Conservation (phyloP, 2,113 vertebrate species). For the Sciurus niger region DNA sequence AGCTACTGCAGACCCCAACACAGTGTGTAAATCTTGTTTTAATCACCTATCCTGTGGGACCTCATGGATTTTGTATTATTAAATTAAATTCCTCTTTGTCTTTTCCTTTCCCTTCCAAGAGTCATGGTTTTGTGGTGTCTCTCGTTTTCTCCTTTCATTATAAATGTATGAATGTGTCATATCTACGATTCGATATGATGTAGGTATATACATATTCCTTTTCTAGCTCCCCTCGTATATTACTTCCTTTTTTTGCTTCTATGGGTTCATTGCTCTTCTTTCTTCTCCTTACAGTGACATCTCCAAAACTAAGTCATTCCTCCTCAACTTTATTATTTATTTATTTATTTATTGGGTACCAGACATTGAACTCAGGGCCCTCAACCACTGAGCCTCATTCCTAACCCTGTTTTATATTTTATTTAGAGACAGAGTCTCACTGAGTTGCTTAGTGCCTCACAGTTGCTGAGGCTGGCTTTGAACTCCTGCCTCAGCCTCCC, state of each 20-base stretch:
- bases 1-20: not conserved
- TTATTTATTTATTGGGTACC: too few species aligned
- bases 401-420: too few species aligned
- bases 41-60: not conserved
- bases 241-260: not conserved
- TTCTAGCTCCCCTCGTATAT: not conserved
- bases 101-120: not conserved
- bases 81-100: not conserved
- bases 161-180: not conserved
- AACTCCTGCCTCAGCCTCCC: too few species aligned
- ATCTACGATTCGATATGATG: not conserved
- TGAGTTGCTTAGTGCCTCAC: too few species aligned
- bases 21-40: not conserved
- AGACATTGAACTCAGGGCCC: too few species aligned
- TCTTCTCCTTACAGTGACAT: not conserved
- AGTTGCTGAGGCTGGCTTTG: too few species aligned
- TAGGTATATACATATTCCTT: not conserved
- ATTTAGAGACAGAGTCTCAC: too few species aligned
- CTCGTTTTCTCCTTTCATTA: not conserved
- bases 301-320: not conserved
- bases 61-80: not conserved
- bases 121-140: not conserved
- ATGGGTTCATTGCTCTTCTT: not conserved
- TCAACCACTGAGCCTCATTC: too few species aligned
- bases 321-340: not conserved